Conservation (phyloP, 2,113 vertebrate species). For the Isichthys henryi region DNA sequence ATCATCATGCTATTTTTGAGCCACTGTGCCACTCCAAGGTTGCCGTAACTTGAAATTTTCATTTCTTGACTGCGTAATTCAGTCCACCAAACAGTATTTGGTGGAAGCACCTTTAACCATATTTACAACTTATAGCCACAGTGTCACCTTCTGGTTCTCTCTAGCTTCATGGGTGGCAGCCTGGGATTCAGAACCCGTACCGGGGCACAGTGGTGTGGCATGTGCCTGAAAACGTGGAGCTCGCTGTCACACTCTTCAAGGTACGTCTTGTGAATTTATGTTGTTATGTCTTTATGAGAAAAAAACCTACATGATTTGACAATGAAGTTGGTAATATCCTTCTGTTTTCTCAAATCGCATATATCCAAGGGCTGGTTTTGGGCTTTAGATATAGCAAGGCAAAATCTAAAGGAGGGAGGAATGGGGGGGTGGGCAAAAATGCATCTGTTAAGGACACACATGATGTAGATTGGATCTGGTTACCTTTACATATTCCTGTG, state of each 20-base stretch:
- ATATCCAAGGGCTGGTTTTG: background rate
- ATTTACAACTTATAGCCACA: background rate
- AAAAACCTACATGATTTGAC: background rate
- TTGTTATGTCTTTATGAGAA: background rate
- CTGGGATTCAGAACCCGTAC: conserved; percentile 80
- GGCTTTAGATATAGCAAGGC: background rate
- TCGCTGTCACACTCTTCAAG: conserved; percentile 78
- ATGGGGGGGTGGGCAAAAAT: background rate
- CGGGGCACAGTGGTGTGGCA: conserved; percentile 77
- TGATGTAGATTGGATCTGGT: background rate
- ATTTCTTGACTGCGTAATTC: background rate
- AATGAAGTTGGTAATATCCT: background rate
- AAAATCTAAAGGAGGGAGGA: background rate
- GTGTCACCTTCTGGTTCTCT: background rate
- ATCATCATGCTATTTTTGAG: background rate
- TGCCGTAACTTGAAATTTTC: background rate
- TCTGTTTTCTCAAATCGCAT: background rate
- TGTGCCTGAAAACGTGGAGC: conserved; percentile 75
- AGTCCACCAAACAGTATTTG: background rate
- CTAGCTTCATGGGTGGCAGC: conserved; percentile 83
- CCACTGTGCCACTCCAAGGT: background rate
- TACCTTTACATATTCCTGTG: background rate
- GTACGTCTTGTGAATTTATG: conserved; percentile 39
- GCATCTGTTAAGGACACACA: background rate
- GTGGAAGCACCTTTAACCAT: background rate